Evolutionary conservation across 2,888 invertebrate genomes (phyloP), one percentile per base, ranked within the genome.

Genomic region (Heliconius cydno): DNA sequence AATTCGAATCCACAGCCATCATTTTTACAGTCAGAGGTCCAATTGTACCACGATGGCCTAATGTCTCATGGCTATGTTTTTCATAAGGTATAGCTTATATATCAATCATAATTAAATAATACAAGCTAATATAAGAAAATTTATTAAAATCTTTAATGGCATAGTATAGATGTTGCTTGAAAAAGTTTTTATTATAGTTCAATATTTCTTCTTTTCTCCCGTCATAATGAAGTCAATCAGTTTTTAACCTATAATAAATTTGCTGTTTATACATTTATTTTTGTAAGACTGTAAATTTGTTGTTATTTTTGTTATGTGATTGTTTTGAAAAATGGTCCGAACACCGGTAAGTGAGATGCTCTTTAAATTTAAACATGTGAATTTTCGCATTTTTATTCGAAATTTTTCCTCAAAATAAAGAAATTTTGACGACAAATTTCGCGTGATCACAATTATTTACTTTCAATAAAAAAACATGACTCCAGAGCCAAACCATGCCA

Each of bases 271-370:
- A 6, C 34, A 30, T n/a, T 22, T 30, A 28, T 22, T 57, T 57
- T 9, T 60, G 13, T n/a, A 57, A 15, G n/a, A 73, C n/a, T n/a
- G n/a, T n/a, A 73, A 73, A 73, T 60, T 73, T 57, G 25, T 46
- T 28, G 72, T 73, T 57, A 34, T 60, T 34, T 13, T 70, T 75
- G 75, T 15, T 63, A 70, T 70, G 70, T 75, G 60, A 60, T 22
- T 38, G 15, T 34, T 28, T 12, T 19, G 70, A 46, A 77, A 77
- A 66, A 81, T 81, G 81, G 81, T 75, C 22, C 75, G 72, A 46
- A 73, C 72, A n/a, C 76, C 76, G 34, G 80, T 80, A 66, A 80
- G 80, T 65, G 6, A 28, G 15, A n/a, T 46, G 10, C 22, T 1
- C 41, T 71, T 38, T 52, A 63, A 63, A n/a, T 22, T 19, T n/a